Conservation (phyloP, 2,888 invertebrate species). For the Drosophila paranaensis region DNA sequence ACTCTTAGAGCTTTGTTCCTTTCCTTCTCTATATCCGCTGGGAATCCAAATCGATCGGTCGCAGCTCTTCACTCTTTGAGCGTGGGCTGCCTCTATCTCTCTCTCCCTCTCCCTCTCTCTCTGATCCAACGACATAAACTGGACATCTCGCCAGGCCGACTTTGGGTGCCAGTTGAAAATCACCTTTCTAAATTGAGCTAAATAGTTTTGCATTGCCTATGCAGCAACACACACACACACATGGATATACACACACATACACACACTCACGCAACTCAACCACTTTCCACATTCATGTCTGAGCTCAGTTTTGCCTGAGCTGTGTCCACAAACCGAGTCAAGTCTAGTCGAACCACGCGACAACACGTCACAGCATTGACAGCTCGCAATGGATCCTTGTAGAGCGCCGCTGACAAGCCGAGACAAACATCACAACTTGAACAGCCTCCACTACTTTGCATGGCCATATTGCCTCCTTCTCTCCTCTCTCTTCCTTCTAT, state of each 20-base stretch:
- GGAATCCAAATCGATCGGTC: not conserved
- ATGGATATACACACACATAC: not conserved
- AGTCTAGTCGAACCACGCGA: conserved; percentile 6
- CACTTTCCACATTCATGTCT: conserved; percentile 42
- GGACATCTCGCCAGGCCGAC: conserved; percentile 43
- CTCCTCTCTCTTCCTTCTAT: not conserved
- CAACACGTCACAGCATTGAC: conserved; percentile 27
- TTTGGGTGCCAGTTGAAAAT: conserved; percentile 68
- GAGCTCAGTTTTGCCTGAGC: conserved; percentile 14
- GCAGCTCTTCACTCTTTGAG: not conserved
- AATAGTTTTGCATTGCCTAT: conserved; percentile 72
- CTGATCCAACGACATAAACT: conserved; percentile 33
- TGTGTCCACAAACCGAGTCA: conserved; percentile 25
- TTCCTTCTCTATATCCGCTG: conserved; percentile 14
- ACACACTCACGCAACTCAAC: not conserved
- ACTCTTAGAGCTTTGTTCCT: conserved; percentile 11
- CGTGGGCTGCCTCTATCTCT: conserved; percentile 10
- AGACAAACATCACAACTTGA: not conserved
- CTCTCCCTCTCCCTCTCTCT: conserved; percentile 13
- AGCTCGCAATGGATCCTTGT: conserved; percentile 43
- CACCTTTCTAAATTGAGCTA: conserved; percentile 83
- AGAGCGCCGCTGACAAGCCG: conserved; percentile 19
- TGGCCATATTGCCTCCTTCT: no score
- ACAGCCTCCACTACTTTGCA: no score
- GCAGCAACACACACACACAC: conserved; percentile 8